Conservation (phyloP, 2,797 vertebrate genomes). For the Rhinogobio ventralis region DNA sequence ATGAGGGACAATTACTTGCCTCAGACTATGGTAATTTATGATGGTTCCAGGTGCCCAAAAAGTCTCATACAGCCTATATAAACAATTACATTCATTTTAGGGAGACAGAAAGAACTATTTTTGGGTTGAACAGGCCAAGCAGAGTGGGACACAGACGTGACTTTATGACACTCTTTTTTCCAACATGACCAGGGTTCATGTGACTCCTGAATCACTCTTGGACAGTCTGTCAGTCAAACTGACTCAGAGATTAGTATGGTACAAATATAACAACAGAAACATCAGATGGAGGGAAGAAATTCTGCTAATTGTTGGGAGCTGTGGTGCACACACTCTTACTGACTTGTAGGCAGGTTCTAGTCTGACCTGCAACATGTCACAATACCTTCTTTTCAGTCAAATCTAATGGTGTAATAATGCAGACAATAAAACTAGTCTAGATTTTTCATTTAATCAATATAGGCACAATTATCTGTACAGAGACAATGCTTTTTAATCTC, state of each 20-base stretch:
- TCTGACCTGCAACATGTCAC: not conserved
- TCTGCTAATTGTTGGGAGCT: not conserved
- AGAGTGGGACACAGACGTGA: not conserved
- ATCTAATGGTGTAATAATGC: not conserved
- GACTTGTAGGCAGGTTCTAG: not conserved
- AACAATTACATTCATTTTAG: slow-evolving; percentile 30
- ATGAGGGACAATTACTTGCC: slow-evolving; percentile 28
- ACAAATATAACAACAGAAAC: not conserved
- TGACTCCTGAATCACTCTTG: slow-evolving; percentile 24
- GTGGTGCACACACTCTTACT: not conserved
- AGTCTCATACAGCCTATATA: slow-evolving; percentile 29
- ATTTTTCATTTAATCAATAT: not conserved
- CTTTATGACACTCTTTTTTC: not conserved
- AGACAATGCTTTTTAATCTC: not conserved
- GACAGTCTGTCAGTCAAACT: not conserved
- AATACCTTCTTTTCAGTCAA: not conserved
- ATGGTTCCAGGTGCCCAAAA: slow-evolving; percentile 18
- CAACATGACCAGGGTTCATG: not conserved
- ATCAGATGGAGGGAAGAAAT: not conserved
- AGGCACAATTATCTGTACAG: not conserved
- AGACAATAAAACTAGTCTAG: not conserved
- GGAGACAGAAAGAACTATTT: slow-evolving; percentile 5
- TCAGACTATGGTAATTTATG: slow-evolving; percentile 36
- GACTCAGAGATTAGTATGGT: not conserved
- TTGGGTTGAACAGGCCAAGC: not conserved